Evolutionary conservation across 2,888 invertebrate species (phyloP), one percentile per base, ranked within the genome.

Genomic region (Phyllotreta striolata): DNA sequence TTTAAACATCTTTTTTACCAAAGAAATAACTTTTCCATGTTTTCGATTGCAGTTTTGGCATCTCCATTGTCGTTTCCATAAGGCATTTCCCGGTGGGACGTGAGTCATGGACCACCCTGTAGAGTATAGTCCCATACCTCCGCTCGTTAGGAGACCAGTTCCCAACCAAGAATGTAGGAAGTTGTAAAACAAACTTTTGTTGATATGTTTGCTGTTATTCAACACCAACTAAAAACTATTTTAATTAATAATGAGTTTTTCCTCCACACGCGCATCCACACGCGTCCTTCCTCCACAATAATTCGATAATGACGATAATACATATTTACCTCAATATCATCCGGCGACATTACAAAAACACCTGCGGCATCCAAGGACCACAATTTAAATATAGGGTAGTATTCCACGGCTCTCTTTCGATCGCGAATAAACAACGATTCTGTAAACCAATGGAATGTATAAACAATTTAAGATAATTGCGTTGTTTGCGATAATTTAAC

Each of bases 151-250:
- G 7, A 72, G 52, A 43, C 71, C 71, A 35, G 66, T 59, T 37
- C 72, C 70, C n/a, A 72, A 41, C 72, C 72, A 72, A 0, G 49
- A 55, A n/a, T 70, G 60, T 7, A 72, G 54, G 12, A 70, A 63
- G 41, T 39, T 40, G 49, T 72, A 72, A 7, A 66, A 24, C 0
- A 37, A 7, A 56, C 67, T 58, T 39, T 72, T 72, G 8, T 55
- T 40, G 14, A 47, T 70, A 39, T 72, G 68, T 62, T 71, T 69
- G 6, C 47, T 62, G 34, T 55, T 70, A 1, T 57, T 57, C 37
- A 72, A 44, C 6, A 72, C 63, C 35, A 62, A 12, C 67, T 70
- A 35, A 66, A 61, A 10, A 9, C n/a, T 39, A 39, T 7, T 6
- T 7, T 39, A 39, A 39, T 7, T 39, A 39, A 39, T 7, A 7